phyloP scores from a whole-genome alignment of 2,113 vertebrate genomes.

The Tor tambroides region DNA sequence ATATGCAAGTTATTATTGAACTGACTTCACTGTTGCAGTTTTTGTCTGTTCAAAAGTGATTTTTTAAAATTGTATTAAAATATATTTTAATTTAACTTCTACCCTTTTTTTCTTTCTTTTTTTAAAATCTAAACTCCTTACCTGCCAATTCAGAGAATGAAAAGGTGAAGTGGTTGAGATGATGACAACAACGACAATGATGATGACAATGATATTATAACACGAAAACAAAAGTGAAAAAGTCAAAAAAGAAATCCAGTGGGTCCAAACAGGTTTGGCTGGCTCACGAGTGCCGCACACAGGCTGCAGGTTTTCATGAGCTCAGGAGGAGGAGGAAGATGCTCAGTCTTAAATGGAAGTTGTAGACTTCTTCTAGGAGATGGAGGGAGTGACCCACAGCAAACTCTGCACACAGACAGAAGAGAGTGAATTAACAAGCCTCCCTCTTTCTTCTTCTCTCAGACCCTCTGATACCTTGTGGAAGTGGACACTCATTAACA shows the following conservation, averaged over 20 bases:
- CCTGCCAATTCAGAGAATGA: neutral
- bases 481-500: neutral
- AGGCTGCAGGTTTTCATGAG: neutral
- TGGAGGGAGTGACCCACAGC: slow-evolving; percentile 41
- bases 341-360: neutral
- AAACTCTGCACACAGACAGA: neutral
- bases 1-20: neutral
- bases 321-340: slow-evolving; percentile 3
- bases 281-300: neutral
- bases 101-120: neutral
- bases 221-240: neutral
- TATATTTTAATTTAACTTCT: neutral
- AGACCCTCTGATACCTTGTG: slow-evolving; percentile 25
- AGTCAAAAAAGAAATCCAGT: neutral
- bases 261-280: neutral
- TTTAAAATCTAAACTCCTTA: neutral
- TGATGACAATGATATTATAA: slow-evolving; percentile 14
- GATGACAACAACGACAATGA: slow-evolving; percentile 36
- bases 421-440: slow-evolving; percentile 1
- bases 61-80: neutral
- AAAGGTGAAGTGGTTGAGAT: slow-evolving; percentile 39
- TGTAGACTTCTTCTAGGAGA: neutral
- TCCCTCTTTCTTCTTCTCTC: neutral
- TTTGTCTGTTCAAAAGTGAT: neutral
- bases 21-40: neutral